phyloP scores from a whole-genome alignment of 2,113 vertebrate species.

The Onychostruthus taczanowskii region DNA sequence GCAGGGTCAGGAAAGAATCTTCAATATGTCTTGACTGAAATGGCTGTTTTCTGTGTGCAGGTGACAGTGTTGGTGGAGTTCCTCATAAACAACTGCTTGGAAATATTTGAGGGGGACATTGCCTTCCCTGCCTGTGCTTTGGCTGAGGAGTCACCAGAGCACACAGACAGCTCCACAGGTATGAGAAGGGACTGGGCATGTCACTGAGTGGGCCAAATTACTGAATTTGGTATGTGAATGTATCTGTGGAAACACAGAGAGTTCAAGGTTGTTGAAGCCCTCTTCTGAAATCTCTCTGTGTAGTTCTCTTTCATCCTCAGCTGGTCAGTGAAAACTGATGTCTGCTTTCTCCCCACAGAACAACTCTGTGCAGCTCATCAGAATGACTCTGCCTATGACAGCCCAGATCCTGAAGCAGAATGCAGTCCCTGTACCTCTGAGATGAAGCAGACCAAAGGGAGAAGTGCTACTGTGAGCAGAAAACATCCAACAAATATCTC shows the following conservation, averaged over 20 bases:
- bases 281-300: neutral
- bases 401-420: slow-evolving; percentile 86
- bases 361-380: slow-evolving; percentile 72
- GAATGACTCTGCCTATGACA: slow-evolving; percentile 93
- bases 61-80: slow-evolving; percentile 87
- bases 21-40: neutral
- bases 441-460: neutral
- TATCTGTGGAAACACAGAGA: neutral
- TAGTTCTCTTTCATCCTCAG: neutral
- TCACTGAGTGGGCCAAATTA: neutral
- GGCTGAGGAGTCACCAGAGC: slow-evolving; percentile 74
- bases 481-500: neutral
- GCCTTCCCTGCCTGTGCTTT: slow-evolving; percentile 61
- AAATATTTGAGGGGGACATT: slow-evolving; percentile 85
- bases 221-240: neutral
- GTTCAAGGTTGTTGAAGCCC: neutral
- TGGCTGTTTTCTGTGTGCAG: slow-evolving; percentile 63
- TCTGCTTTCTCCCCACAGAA: slow-evolving; percentile 72
- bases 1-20: neutral
- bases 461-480: neutral
- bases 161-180: slow-evolving; percentile 79
- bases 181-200: neutral
- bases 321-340: neutral
- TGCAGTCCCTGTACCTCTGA: slow-evolving; percentile 24
- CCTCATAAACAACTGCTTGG: slow-evolving; percentile 85